Conservation (phyloP, 2,888 invertebrate genomes). For the Agrypnus murinus region DNA sequence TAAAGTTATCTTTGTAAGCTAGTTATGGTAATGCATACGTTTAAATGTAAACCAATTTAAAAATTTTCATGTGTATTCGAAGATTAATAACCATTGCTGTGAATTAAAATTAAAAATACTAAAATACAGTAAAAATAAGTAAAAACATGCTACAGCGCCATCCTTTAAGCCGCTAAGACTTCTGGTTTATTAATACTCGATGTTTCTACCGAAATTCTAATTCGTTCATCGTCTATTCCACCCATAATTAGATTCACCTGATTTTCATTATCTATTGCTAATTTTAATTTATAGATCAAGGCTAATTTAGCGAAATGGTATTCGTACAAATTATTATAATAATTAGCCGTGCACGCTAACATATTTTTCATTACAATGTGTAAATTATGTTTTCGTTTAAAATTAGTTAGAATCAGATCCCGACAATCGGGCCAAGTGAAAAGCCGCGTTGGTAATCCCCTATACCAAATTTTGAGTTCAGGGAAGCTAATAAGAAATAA, state of each 20-base stretch:
- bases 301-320: conserved; percentile 24
- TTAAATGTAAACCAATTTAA: no score
- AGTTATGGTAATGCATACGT: no score
- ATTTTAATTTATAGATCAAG: conserved; percentile 19
- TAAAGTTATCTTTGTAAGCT: no score
- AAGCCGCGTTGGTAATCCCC: conserved; percentile 52
- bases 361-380: conserved; percentile 11
- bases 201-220: conserved; percentile 26
- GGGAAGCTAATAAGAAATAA: no score
- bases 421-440: conserved; percentile 60
- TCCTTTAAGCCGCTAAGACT: no score
- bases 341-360: conserved; percentile 16
- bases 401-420: conserved; percentile 53
- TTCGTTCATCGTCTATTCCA: conserved; percentile 23
- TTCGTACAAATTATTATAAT: conserved; percentile 14
- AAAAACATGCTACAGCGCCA: no score
- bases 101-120: no score
- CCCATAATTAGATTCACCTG: conserved; percentile 31
- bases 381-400: conserved; percentile 56
- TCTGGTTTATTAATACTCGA: neutral
- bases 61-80: no score
- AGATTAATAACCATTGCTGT: no score
- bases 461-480: conserved; percentile 49
- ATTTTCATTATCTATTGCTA: conserved; percentile 5
- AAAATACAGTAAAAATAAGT: no score